These are phyloP conservation scores for Ranitomeya variabilis DNA, from an alignment of 2,113 vertebrate genomes.

Conservation along the genomic window DNA sequence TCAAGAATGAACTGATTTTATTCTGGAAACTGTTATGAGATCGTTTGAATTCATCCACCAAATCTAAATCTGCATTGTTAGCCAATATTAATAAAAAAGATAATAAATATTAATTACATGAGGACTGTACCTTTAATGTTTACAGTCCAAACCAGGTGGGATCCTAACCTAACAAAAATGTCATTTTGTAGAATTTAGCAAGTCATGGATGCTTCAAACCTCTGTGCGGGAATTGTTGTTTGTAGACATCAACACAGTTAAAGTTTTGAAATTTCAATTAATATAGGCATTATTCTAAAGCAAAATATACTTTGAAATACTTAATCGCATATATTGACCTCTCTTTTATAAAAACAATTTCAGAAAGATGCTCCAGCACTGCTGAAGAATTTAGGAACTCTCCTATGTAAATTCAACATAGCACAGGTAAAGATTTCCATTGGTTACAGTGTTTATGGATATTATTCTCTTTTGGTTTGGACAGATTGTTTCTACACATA, in stretches of 20 bases:
- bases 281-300: background rate
- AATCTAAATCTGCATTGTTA: too few species aligned
- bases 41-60: too few species aligned
- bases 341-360: too few species aligned
- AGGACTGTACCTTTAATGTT: too few species aligned
- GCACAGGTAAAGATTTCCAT: constrained; percentile 32
- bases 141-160: too few species aligned
- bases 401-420: constrained; percentile 45
- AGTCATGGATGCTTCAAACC: background rate
- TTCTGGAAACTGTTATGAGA: too few species aligned
- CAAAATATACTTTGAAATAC: background rate
- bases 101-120: too few species aligned
- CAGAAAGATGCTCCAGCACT: constrained; percentile 53
- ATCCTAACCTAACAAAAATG: too few species aligned
- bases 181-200: background rate
- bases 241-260: background rate
- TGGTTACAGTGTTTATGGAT: background rate
- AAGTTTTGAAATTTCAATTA: background rate
- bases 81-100: too few species aligned
- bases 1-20: too few species aligned
- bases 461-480: too few species aligned
- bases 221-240: background rate
- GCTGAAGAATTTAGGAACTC: constrained; percentile 36
- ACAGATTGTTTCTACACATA: background rate
- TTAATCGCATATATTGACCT: too few species aligned